Percentiles rank a stretch among this genome's conserved stretches.
These are phyloP conservation scores for Eulemur macaco DNA, from an alignment of 2,113 vertebrate genomes.

Conservation along the genomic window DNA sequence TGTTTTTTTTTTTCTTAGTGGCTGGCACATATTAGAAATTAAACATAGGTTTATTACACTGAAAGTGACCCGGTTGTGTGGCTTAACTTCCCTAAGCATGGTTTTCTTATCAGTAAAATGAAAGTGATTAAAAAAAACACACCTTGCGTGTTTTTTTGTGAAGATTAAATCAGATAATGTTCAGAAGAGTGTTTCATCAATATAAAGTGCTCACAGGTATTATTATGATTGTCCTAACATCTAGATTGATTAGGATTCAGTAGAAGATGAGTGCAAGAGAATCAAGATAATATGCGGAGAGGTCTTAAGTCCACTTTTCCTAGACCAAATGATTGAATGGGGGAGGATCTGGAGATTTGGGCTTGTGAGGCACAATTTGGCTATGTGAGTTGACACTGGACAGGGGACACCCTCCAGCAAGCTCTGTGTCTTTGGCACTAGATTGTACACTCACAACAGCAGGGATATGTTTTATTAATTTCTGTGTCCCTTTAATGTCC, in stretches of 20 bases:
- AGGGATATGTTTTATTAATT: background rate
- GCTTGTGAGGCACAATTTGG: background rate
- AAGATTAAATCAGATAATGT: background rate
- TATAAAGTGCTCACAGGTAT: background rate
- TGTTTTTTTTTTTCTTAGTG: background rate
- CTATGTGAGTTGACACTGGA: background rate
- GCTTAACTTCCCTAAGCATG: background rate
- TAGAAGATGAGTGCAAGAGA: background rate
- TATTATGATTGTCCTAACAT: background rate
- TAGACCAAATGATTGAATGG: background rate
- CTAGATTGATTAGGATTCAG: background rate
- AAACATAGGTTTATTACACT: background rate
- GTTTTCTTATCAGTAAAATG: background rate
- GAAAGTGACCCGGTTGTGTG: background rate
- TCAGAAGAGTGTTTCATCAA: background rate
- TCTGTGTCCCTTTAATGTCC: background rate
- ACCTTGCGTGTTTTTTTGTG: background rate
- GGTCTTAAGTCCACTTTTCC: background rate
- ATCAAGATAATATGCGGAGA: background rate
- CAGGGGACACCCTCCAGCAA: background rate
- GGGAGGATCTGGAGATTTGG: background rate
- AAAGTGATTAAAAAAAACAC: background rate
- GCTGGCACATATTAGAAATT: background rate
- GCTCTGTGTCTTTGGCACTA: background rate
- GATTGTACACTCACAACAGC: background rate